Evolutionary conservation across 2,888 invertebrate genomes (phyloP), one percentile per base, ranked within the genome.

Genomic region (Drosophila mettleri): DNA sequence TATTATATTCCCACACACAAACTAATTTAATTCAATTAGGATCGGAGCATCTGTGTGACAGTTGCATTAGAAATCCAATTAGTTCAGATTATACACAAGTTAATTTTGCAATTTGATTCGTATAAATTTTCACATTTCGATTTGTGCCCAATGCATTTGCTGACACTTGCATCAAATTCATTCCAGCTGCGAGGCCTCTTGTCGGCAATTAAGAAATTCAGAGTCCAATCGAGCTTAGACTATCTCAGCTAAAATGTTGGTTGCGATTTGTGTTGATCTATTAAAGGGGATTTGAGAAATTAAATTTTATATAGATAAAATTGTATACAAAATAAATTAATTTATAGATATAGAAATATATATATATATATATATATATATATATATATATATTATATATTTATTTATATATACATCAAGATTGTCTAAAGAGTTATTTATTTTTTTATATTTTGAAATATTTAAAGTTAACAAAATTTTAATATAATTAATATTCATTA

Each of bases 11-110:
- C 39, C 51, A 4, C 46, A 27, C 12, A 43, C 46, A 66, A 48
- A 51, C 63, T 46, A 68, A 55, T 81, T 82, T 75, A 67, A 86
- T 82, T 88, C 53, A 82, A 88, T 86, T 83, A 66, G 53, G 45
- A 20, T 57, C 66, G 49, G 57, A 54, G 49, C 64, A 59, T 58
- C 38, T 49, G 69, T 69, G 58, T 20, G 51, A 43, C 29, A 39
- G 55, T 43, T 20, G 41, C 66, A 61, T 67, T 74, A 55, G 58
- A 48, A 61, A 59, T 62, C 39, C 74, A 78, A 74, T 74, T 74
- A 78, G 67, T 38, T 55, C 34, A 27, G 49, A 53, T 78, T 74
- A 78, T 66, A 29, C 20, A 27, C 24, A 73, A 74, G 74, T 58
- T 73, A 22, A 73, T 59, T 78, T 66, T 33, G 8, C 45, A 52